A percentile compares a stretch with the other conserved stretches of the same genome.
phyloP scores from a whole-genome alignment of 2,888 invertebrate species.

The Apeira syringaria region DNA sequence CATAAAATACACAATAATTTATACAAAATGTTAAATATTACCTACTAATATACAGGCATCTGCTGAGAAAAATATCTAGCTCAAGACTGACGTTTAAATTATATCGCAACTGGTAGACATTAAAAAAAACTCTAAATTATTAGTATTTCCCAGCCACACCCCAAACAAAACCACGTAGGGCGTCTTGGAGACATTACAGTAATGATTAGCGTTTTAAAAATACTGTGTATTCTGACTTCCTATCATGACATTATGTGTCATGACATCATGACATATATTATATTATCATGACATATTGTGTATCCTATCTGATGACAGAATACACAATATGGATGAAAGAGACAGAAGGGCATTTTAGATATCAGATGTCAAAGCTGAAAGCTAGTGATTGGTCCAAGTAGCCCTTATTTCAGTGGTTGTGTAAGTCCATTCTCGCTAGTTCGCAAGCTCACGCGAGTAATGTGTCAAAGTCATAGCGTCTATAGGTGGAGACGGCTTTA shows the following conservation, averaged over 20 bases:
- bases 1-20: not conserved
- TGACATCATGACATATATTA: too few species aligned
- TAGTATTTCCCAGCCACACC: slow-evolving; percentile 14
- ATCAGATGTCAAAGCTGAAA: too few species aligned
- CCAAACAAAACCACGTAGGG: slow-evolving; percentile 7
- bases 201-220: too few species aligned
- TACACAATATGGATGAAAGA: too few species aligned
- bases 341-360: too few species aligned
- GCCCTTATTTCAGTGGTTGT: slow-evolving; percentile 4
- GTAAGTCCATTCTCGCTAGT: slow-evolving; percentile 18
- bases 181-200: too few species aligned
- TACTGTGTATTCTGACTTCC: too few species aligned
- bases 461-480: slow-evolving; percentile 67
- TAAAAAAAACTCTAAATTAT: slow-evolving; percentile 1
- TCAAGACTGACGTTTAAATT: not conserved
- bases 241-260: too few species aligned
- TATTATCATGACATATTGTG: too few species aligned
- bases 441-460: slow-evolving; percentile 52
- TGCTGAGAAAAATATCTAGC: not conserved
- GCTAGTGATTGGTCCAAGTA: too few species aligned
- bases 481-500: slow-evolving; percentile 45
- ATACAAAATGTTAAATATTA: too few species aligned
- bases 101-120: not conserved
- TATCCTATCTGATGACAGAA: too few species aligned
- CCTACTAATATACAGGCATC: not conserved